These are phyloP conservation scores for Anabacerthia variegaticeps DNA, from an alignment of 2,797 vertebrate species.

Conservation along the genomic window DNA sequence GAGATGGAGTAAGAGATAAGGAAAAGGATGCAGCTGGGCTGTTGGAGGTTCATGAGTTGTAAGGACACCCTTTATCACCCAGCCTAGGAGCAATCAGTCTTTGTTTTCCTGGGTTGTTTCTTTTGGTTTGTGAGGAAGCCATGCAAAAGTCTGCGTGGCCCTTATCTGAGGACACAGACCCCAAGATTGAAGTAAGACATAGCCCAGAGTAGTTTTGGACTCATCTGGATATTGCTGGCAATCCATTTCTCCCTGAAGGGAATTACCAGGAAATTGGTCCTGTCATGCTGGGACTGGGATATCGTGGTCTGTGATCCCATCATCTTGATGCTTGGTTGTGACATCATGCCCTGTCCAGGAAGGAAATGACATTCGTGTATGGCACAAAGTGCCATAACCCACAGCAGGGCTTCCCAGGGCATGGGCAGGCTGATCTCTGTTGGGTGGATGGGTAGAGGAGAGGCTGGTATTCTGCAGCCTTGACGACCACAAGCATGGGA, in stretches of 20 bases:
- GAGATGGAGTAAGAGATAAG: background rate
- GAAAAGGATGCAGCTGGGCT: background rate
- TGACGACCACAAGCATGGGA: background rate
- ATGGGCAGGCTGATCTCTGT: background rate
- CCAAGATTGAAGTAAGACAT: background rate
- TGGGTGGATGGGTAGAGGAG: too few relatives aligned
- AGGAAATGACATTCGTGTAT: background rate
- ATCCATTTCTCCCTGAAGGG: background rate
- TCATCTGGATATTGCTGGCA: background rate
- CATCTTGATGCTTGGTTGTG: background rate
- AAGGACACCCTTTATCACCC: background rate
- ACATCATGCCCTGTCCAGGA: background rate
- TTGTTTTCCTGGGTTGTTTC: background rate
- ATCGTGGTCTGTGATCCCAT: background rate
- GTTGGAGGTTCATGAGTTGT: background rate
- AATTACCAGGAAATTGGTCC: background rate
- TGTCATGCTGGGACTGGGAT: background rate
- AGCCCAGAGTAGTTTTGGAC: background rate
- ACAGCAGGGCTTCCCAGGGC: background rate
- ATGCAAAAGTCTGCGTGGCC: background rate
- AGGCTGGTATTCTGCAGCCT: background rate
- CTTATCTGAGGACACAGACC: background rate
- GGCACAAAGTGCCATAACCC: fast-evolving
- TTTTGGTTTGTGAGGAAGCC: background rate
- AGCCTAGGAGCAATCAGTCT: background rate